Percentiles rank a stretch among this genome's conserved stretches.
phyloP scores from a whole-genome alignment of 2,113 vertebrate genomes.

The Cariama cristata region DNA sequence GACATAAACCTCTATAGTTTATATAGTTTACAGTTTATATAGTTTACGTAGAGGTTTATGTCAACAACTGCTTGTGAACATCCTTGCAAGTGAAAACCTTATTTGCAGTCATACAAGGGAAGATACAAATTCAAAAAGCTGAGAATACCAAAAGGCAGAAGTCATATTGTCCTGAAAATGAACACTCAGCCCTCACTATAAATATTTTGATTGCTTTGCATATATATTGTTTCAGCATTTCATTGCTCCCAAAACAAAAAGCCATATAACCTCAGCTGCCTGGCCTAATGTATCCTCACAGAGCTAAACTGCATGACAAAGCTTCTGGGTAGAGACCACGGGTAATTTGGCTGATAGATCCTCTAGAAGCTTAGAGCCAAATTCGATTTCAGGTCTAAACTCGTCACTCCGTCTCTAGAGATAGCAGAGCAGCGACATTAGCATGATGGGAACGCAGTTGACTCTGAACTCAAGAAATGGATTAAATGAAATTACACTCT shows the following conservation, averaged over 20 bases:
- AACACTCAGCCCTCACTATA: background rate
- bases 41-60: background rate
- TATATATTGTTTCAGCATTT: slow-evolving; percentile 7
- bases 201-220: slow-evolving; percentile 22
- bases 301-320: background rate
- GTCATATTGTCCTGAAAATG: background rate
- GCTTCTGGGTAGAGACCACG: background rate
- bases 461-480: slow-evolving; percentile 35
- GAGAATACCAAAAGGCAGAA: background rate
- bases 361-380: slow-evolving; percentile 41
- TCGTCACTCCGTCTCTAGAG: background rate
- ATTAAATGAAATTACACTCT: slow-evolving; percentile 49
- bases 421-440: background rate
- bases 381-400: slow-evolving; percentile 28
- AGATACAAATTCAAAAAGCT: background rate
- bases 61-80: background rate
- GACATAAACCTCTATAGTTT: background rate
- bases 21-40: background rate
- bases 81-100: background rate
- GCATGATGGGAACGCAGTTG: background rate
- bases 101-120: background rate
- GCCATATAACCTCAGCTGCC: background rate
- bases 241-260: background rate
- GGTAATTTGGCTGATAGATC: slow-evolving; percentile 26
- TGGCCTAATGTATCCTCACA: background rate